Conservation (phyloP, 1,140 invertebrate genomes). For the Stenopsyche tienmushanensis region DNA sequence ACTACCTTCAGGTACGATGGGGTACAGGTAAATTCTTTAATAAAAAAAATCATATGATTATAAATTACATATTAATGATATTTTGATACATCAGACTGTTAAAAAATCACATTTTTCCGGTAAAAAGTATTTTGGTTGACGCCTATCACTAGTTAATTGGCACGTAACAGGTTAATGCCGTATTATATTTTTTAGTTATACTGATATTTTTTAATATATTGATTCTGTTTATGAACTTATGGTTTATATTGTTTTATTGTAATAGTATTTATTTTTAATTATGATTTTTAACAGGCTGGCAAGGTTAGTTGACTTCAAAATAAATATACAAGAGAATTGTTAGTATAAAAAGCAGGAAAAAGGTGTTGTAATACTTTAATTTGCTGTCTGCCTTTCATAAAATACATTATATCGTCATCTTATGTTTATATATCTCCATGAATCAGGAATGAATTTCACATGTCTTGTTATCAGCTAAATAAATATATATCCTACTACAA, state of each 20-base stretch:
- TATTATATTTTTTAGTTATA: too few relatives aligned
- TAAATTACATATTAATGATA: too few relatives aligned
- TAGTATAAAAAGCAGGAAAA: background rate
- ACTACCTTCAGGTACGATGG: too few relatives aligned
- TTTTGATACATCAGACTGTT: too few relatives aligned
- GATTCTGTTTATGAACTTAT: background rate
- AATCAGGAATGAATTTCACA: background rate
- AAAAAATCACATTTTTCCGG: too few relatives aligned
- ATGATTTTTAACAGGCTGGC: conserved; percentile 26
- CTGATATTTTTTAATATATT: conserved; percentile 1
- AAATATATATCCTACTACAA: background rate
- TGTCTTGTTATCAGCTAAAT: background rate
- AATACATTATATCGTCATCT: background rate
- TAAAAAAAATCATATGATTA: too few relatives aligned
- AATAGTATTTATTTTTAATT: conserved; percentile 8
- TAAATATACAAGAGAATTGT: too few relatives aligned
- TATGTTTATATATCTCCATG: background rate
- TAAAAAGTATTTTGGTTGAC: too few relatives aligned
- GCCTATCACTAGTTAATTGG: too few relatives aligned
- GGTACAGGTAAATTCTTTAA: too few relatives aligned
- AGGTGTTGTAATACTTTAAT: conserved; percentile 21
- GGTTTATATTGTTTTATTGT: conserved; percentile 7
- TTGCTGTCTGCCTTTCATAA: background rate
- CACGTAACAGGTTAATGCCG: too few relatives aligned
- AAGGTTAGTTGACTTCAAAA: conserved; percentile 19